Conservation (phyloP, 2,797 vertebrate genomes). For the Gila robusta region DNA sequence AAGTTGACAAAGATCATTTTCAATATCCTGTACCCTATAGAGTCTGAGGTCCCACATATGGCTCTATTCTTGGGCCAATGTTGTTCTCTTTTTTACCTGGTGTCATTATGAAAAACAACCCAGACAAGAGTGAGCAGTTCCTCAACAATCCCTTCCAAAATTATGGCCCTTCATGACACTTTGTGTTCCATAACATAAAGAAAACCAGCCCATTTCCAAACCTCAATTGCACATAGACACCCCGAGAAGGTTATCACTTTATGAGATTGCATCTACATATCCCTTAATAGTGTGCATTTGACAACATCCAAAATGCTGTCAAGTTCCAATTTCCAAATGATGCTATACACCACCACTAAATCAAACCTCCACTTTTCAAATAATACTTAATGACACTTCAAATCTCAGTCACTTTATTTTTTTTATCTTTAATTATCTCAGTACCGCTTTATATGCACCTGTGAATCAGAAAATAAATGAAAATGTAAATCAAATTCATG, state of each 20-base stretch:
- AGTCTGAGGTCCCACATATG: neutral
- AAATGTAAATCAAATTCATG: slow-evolving; percentile 54
- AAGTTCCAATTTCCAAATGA: neutral
- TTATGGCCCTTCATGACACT: neutral
- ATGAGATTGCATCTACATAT: neutral
- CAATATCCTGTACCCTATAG: neutral
- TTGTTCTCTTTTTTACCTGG: neutral
- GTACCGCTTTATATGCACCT: neutral
- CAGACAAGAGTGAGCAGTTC: neutral
- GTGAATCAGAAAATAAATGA: neutral
- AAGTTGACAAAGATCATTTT: neutral
- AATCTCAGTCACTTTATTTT: neutral
- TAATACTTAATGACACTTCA: neutral
- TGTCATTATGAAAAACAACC: neutral
- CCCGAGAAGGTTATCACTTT: neutral
- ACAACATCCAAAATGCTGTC: neutral
- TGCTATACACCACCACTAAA: neutral
- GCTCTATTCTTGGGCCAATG: neutral
- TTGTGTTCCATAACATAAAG: neutral
- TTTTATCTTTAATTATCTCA: slow-evolving; percentile 1
- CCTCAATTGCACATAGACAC: neutral
- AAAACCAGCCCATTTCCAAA: neutral
- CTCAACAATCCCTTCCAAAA: neutral
- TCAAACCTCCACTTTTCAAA: neutral
- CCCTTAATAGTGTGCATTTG: slow-evolving; percentile 9